Evolutionary conservation across 2,888 invertebrate species (phyloP), one percentile per base, ranked within the genome.

Genomic region (Microctonus brassicae): DNA sequence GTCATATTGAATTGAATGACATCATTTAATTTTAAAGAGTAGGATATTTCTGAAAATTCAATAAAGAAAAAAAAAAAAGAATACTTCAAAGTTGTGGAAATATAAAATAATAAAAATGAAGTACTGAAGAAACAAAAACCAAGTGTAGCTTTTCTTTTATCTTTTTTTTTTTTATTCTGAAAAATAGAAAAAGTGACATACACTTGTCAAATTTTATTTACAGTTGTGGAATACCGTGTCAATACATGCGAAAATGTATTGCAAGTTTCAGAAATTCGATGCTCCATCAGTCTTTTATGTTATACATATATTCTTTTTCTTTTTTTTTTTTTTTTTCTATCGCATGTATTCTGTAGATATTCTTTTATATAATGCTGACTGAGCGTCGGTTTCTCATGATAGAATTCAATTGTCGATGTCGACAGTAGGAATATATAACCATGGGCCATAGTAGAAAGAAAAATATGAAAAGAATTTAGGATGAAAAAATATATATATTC

Each of bases 321-420:
- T n/a, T n/a, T n/a, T n/a, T n/a, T n/a, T n/a, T n/a, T n/a, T n/a
- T n/a, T n/a, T n/a, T n/a, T 47, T 17, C 17, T 17, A 3, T 17
- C 17, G 4, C 17, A 47, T 17, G 17, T 7, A 47, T 47, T n/a
- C 13, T 17, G 1, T 9, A 2, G 10, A 26, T 1, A 53, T 53
- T 13, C 11, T 10, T 4, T 47, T n/a, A 47, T 17, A 26, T 24
- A 22, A 13, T 26, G 26, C 26, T 26, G 26, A 55, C 13, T 26
- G 53, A 20, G 47, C 34, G 34, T 39, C 60, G 17, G 52, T 66
- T 66, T 65, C 52, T 52, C 52, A 58, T 57, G 53, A 61, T 60
- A 39, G 57, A 64, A 70, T 66, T 61, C 61, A 60, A 65, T 70
- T 63, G 34, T 64, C 70, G 64, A 47, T 58, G 70, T 52, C 63